A percentile compares a stretch with the other conserved stretches of the same genome.
phyloP scores from a whole-genome alignment of 2,888 invertebrate species.

The Cheilosia vernalis region DNA sequence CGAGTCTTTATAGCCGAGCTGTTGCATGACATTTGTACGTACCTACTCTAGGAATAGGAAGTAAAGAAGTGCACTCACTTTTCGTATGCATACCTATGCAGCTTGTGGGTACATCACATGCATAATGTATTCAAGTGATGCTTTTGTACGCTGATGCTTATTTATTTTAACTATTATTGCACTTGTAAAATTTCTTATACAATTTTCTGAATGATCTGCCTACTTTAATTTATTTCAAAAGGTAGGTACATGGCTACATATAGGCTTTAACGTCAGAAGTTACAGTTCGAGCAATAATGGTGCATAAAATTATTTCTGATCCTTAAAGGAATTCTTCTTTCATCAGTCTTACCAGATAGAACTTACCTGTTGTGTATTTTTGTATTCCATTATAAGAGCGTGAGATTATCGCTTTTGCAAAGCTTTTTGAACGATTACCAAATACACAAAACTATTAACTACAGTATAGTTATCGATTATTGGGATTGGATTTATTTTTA shows the following conservation, averaged over 20 bases:
- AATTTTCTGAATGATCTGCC: constrained; percentile 9
- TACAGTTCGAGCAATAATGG: too few species aligned
- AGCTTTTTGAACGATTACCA: too few species aligned
- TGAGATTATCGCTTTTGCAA: too few species aligned
- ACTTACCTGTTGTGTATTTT: too few species aligned
- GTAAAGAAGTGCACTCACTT: constrained; percentile 35
- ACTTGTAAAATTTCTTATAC: constrained; percentile 17
- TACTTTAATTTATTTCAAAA: constrained; percentile 7
- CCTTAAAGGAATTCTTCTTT: too few species aligned
- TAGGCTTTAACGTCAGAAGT: neutral
- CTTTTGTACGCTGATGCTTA: constrained; percentile 5
- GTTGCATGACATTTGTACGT: constrained; percentile 23
- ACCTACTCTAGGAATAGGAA: constrained; percentile 6
- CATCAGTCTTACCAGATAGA: too few species aligned
- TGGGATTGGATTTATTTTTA: too few species aligned
- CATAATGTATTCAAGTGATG: constrained; percentile 23
- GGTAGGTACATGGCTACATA: neutral
- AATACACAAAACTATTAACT: too few species aligned
- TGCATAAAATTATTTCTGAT: too few species aligned
- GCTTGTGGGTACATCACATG: neutral
- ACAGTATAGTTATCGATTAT: too few species aligned
- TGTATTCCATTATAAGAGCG: too few species aligned
- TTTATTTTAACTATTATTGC: constrained; percentile 35
- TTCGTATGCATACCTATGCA: constrained; percentile 1
- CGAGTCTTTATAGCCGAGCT: constrained; percentile 5